phyloP scores from a whole-genome alignment of 2,888 invertebrate species.

The Coenonympha glycerion region DNA sequence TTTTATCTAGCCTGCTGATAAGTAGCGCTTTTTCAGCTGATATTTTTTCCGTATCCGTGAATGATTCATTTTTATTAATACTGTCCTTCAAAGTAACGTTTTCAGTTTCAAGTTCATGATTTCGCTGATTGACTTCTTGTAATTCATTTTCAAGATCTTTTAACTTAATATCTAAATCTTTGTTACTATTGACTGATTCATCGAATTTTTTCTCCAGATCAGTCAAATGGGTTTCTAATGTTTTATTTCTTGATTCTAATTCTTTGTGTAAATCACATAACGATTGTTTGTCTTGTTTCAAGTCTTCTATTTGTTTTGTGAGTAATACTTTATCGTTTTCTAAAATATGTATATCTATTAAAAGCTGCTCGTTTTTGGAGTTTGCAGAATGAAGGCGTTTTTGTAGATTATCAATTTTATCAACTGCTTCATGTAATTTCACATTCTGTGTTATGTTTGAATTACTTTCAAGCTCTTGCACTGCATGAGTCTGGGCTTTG shows the following conservation, averaged over 20 bases:
- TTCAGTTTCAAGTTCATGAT: conserved; percentile 36
- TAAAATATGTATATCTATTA: conserved; percentile 70
- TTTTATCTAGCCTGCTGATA: conserved; percentile 32
- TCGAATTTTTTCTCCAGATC: conserved; percentile 42
- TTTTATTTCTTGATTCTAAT: conserved; percentile 40
- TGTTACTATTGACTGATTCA: conserved; percentile 38
- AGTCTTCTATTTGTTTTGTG: conserved; percentile 60
- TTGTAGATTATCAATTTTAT: conserved; percentile 62
- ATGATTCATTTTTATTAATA: conserved; percentile 33
- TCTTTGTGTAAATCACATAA: conserved; percentile 42
- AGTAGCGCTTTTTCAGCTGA: conserved; percentile 35
- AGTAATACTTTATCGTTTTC: conserved; percentile 71
- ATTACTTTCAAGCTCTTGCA: conserved; percentile 66
- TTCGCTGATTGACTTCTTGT: conserved; percentile 38
- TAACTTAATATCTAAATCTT: conserved; percentile 49
- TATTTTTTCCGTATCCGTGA: conserved; percentile 31
- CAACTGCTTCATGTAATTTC: conserved; percentile 45
- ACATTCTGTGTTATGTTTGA: conserved; percentile 44
- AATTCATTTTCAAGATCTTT: conserved; percentile 43
- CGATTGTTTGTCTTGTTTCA: conserved; percentile 50
- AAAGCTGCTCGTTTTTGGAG: conserved; percentile 65
- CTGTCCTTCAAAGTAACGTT: conserved; percentile 40
- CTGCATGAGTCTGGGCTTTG: conserved; percentile 64
- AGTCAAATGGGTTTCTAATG: conserved; percentile 51
- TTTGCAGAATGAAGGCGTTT: conserved; percentile 50